A percentile compares a stretch with the other conserved stretches of the same genome.
Evolutionary conservation across 2,888 invertebrate genomes (phyloP).

Genomic region (Diplazon laetatorius): DNA sequence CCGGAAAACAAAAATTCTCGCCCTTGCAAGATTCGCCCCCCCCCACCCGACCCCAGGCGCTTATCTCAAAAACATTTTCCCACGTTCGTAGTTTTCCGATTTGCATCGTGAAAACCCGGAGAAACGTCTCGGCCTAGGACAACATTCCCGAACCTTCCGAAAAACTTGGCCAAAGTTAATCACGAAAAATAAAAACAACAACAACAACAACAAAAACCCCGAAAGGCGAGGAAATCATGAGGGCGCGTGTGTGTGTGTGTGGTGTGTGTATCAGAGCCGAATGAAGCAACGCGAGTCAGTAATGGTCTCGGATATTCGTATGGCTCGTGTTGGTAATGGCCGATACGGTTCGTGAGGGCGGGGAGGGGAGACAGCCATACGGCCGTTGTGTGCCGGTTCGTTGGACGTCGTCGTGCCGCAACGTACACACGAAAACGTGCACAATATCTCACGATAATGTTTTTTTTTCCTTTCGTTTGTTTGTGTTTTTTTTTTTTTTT

Average conservation of each 20-base stretch:
- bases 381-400: constrained; percentile 38
- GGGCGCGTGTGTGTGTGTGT: too few species aligned
- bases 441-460: constrained; percentile 66
- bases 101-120: not conserved
- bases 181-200: constrained; percentile 7
- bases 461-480: too few species aligned
- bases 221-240: too few species aligned
- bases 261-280: constrained; percentile 43
- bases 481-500: too few species aligned
- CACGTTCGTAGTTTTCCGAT: not conserved
- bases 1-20: too few species aligned
- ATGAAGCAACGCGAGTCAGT: constrained; percentile 50
- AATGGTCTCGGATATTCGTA: constrained; percentile 62
- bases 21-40: too few species aligned
- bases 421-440: constrained; percentile 50
- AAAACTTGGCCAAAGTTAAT: constrained; percentile 28
- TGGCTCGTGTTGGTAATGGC: constrained; percentile 44
- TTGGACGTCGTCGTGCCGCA: constrained; percentile 55
- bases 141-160: not conserved
- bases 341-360: constrained; percentile 8
- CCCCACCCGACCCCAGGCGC: too few species aligned
- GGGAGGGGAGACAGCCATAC: constrained; percentile 16
- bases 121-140: not conserved
- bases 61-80: not conserved
- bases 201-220: not conserved